These are phyloP conservation scores for Eupeodes latifasciatus DNA, from an alignment of 2,888 invertebrate genomes.

Conservation along the genomic window DNA sequence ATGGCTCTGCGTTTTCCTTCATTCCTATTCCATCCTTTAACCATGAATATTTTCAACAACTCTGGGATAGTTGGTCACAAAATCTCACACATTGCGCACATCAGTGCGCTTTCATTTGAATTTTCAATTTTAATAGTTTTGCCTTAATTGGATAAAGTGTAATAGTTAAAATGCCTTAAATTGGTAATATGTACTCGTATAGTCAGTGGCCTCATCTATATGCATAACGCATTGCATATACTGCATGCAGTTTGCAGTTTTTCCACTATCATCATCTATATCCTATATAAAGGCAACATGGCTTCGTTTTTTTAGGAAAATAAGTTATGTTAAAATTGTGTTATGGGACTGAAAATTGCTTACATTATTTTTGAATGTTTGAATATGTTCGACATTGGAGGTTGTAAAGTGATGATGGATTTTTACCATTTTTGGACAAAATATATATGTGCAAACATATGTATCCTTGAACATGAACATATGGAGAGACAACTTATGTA, in stretches of 20 bases:
- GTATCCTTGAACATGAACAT: conserved; percentile 18
- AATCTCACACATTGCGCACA: neutral
- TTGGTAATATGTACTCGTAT: conserved; percentile 37
- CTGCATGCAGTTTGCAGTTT: too few species aligned
- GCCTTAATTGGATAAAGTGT: conserved; percentile 54
- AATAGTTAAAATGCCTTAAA: conserved; percentile 62
- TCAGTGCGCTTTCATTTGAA: conserved; percentile 53
- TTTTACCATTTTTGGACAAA: conserved; percentile 36
- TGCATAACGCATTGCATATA: too few species aligned
- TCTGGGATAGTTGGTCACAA: conserved; percentile 18
- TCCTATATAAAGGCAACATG: neutral
- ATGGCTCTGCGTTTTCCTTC: too few species aligned
- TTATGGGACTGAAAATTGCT: conserved; percentile 34
- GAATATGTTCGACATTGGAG: conserved; percentile 4
- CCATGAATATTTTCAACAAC: too few species aligned
- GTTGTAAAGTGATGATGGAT: conserved; percentile 28
- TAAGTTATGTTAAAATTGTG: conserved; percentile 29
- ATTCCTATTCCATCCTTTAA: too few species aligned
- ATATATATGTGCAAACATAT: neutral
- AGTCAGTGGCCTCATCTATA: neutral
- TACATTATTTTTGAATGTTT: conserved; percentile 36
- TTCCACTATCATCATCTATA: too few species aligned
- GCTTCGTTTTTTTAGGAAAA: conserved; percentile 2
- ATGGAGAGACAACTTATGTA: neutral
- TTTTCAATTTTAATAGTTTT: conserved; percentile 47